Conservation (phyloP, 2,113 vertebrate species). For the Cercocebus atys region DNA sequence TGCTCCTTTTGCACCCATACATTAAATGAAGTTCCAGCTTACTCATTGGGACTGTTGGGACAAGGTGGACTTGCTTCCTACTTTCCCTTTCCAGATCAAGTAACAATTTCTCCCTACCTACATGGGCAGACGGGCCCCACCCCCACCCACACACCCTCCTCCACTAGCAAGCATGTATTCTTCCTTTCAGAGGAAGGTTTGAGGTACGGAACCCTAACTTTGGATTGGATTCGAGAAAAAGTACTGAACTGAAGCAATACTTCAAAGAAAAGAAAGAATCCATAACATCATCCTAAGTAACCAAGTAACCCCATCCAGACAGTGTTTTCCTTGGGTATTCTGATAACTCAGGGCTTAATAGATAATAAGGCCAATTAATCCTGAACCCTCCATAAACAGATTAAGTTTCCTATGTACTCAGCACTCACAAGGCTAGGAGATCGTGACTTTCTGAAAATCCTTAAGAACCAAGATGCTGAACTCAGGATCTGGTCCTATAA, state of each 20-base stretch:
- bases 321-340: conserved; percentile 4
- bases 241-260: not conserved
- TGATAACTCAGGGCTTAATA: conserved; percentile 8
- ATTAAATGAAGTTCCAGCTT: not conserved
- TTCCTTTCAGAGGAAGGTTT: conserved; percentile 5
- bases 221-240: not conserved
- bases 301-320: not conserved
- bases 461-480: conserved; percentile 23
- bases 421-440: not conserved
- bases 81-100: not conserved
- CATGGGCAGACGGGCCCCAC: not conserved
- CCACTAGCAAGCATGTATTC: not conserved
- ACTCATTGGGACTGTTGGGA: not conserved
- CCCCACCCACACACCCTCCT: not conserved
- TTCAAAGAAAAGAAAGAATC: conserved; percentile 23
- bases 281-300: not conserved
- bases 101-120: not conserved
- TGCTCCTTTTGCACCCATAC: not conserved
- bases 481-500: not conserved
- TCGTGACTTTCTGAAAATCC: not conserved
- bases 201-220: not conserved
- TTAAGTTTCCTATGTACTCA: conserved; percentile 15
- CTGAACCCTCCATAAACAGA: not conserved
- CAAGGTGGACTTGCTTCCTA: not conserved
- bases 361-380: not conserved